Evolutionary conservation across 2,888 invertebrate genomes (phyloP), one percentile per base, ranked within the genome.

Genomic region (Luperina testacea): DNA sequence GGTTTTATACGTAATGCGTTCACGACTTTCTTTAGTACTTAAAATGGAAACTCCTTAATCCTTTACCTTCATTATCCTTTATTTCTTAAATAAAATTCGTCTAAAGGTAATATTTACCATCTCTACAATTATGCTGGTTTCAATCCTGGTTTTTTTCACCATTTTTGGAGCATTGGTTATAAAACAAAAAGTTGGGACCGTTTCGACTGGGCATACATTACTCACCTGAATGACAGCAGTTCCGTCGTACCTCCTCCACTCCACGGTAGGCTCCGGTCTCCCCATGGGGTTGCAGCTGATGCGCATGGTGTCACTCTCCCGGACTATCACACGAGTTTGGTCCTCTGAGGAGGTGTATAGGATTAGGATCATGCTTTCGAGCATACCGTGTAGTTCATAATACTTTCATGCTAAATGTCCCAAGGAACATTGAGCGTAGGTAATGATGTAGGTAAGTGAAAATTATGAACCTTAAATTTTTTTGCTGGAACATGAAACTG

Each of bases 211-310:
- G 20, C 32, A 17, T 4, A 45, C 15, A 32, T 1, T 13, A 51
- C 68, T 82, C 71, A 96, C 97, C 93, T 96, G 96, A 73, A 96
- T 96, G 20, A 97, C 93, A 61, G 96, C 95, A 57, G 94, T 95
- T 0, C 94, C 94, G 68, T 90, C 98, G 97, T 94, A 98, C 97
- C 96, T 85, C 96, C 98, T 93, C 99, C 99, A 99, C 88, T 98
- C 98, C 57, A 99, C 97, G 17, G 97, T 95, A 0, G 99, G 99
- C 72, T 96, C 96, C 0, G 99, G 99, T 64, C 97, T 97, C 5
- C 99, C 99, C 86, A 97, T 97, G 0, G 98, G 98, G 48, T 98
- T 98, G 93, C 99, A 99, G 87, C 98, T 97, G 91, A 99, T 96
- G n/a, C 98, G 97, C 69, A 99, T 97, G 72, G 98, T 98, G 80